These are phyloP conservation scores for Diarsia dahlii DNA, from an alignment of 2,888 invertebrate species.

Conservation along the genomic window DNA sequence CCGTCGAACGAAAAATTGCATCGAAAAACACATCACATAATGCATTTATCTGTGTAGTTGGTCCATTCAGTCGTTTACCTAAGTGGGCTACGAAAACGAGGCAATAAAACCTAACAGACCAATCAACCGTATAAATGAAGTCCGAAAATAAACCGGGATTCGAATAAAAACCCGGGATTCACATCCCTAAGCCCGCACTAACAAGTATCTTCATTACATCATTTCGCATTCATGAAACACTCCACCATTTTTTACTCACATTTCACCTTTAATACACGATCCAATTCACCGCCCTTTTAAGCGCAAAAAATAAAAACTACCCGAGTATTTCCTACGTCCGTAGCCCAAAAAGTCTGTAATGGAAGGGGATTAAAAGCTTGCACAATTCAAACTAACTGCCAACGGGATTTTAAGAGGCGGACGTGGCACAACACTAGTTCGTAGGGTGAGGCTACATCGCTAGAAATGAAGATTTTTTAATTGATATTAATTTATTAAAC, in stretches of 20 bases:
- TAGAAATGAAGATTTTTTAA: not conserved
- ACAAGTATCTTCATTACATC: slow-evolving; percentile 50
- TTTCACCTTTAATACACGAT: slow-evolving; percentile 50
- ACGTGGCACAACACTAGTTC: slow-evolving; percentile 54
- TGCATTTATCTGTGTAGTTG: not conserved
- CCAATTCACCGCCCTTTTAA: slow-evolving; percentile 36
- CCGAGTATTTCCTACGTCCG: slow-evolving; percentile 38
- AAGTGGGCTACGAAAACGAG: slow-evolving; percentile 8
- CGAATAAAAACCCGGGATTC: slow-evolving; percentile 29
- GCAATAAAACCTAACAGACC: slow-evolving; percentile 23
- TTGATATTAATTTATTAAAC: slow-evolving; percentile 15
- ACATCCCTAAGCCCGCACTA: slow-evolving; percentile 35
- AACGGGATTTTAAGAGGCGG: slow-evolving; percentile 68
- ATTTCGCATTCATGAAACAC: slow-evolving; percentile 50
- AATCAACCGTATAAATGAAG: slow-evolving; percentile 38
- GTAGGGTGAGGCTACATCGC: slow-evolving; percentile 25
- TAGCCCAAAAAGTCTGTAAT: slow-evolving; percentile 60
- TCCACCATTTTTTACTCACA: slow-evolving; percentile 34
- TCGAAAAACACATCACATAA: not conserved
- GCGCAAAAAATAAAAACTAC: slow-evolving; percentile 36
- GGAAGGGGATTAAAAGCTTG: slow-evolving; percentile 74
- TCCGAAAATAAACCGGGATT: slow-evolving; percentile 29
- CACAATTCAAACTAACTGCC: slow-evolving; percentile 74
- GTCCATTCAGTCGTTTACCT: slow-evolving; percentile 4
- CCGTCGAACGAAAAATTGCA: not conserved